Evolutionary conservation across 2,797 vertebrate species (phyloP).

Genomic region (Cynodonichthys magdalenae): DNA sequence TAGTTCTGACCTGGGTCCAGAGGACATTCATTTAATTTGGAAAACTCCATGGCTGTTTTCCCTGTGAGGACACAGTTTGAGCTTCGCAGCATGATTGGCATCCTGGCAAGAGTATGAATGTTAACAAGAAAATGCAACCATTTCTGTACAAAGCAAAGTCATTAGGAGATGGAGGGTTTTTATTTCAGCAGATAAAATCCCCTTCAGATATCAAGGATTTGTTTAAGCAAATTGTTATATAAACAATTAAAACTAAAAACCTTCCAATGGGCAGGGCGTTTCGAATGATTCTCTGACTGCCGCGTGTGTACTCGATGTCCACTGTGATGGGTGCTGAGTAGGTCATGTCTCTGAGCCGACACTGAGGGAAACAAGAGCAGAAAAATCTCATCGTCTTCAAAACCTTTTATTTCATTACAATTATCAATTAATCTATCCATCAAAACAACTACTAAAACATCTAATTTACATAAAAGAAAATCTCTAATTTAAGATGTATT

Average conservation of each 20-base stretch:
- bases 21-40: constrained; percentile 96
- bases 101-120: constrained; percentile 76
- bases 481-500: too few species aligned
- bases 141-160: too few species aligned
- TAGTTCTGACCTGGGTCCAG: constrained; percentile 90
- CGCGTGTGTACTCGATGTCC: constrained; percentile 97
- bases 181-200: too few species aligned
- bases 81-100: constrained; percentile 98
- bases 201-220: too few species aligned
- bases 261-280: constrained; percentile 95
- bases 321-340: constrained; percentile 97
- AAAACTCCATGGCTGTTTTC: constrained; percentile 94
- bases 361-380: constrained; percentile 75
- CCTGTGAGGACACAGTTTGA: constrained; percentile 97
- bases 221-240: neutral
- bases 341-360: constrained; percentile 96
- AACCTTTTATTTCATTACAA: neutral
- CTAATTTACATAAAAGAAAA: neutral
- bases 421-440: neutral
- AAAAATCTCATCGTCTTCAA: too few species aligned
- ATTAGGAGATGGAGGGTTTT: too few species aligned
- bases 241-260: constrained; percentile 62
- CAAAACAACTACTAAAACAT: neutral
- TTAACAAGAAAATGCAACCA: neutral
- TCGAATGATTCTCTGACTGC: constrained; percentile 97